Evolutionary conservation across 1,140 invertebrate genomes (phyloP).

Genomic region (Luehdorfia chinensis): DNA sequence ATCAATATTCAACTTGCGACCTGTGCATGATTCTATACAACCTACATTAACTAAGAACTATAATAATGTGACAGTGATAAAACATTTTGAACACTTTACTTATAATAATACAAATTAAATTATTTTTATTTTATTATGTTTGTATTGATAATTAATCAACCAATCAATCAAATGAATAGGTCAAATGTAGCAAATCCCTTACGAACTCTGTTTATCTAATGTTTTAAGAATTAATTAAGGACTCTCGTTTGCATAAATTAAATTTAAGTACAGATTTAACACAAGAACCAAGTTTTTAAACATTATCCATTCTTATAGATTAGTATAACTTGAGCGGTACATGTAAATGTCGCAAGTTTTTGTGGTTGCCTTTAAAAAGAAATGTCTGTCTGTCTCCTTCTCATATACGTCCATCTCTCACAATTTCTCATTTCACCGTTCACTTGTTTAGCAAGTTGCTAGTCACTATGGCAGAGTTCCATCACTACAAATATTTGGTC

Average conservation of each 20-base stretch:
- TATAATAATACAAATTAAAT: no score
- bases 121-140: no score
- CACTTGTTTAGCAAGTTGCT: conserved; percentile 68
- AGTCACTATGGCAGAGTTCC: conserved; percentile 42
- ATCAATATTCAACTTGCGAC: conserved; percentile 6
- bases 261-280: no score
- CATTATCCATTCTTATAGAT: no score
- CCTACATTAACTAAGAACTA: conserved; percentile 1
- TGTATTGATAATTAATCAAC: no score
- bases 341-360: conserved; percentile 10
- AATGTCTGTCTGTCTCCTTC: conserved; percentile 55
- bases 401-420: conserved; percentile 46
- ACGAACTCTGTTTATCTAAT: no score
- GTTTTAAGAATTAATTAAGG: no score
- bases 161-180: no score
- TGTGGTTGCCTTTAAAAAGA: conserved; percentile 28
- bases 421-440: conserved; percentile 76
- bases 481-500: conserved; percentile 4
- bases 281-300: no score
- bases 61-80: background rate
- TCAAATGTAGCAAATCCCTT: no score
- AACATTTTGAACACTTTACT: no score
- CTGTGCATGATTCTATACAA: background rate
- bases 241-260: no score
- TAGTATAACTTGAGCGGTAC: background rate